Conservation (phyloP, 1,140 invertebrate genomes). For the Leptinotarsa defecta region DNA sequence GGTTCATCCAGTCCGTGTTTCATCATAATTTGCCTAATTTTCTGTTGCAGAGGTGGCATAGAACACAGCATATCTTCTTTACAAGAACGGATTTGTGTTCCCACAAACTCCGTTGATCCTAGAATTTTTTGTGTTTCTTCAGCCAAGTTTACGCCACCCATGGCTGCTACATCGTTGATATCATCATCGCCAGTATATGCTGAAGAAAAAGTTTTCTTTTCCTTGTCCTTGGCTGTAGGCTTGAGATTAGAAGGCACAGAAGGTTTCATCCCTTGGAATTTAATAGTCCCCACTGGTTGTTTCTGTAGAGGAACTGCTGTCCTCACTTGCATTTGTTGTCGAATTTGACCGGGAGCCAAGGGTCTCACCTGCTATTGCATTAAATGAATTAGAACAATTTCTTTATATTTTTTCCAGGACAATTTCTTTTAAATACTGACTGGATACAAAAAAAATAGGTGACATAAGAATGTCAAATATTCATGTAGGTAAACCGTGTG, state of each 20-base stretch:
- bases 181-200: constrained; percentile 80
- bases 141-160: constrained; percentile 98
- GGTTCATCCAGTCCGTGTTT: constrained; percentile 88
- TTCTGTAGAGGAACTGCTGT: constrained; percentile 35
- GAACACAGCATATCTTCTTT: constrained; percentile 93
- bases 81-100: constrained; percentile 93
- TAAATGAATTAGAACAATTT: too few species aligned
- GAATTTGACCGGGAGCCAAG: constrained; percentile 35
- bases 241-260: constrained; percentile 52
- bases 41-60: constrained; percentile 73
- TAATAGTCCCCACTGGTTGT: constrained; percentile 41
- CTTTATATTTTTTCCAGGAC: too few species aligned
- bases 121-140: constrained; percentile 96
- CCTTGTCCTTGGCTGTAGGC: constrained; percentile 65
- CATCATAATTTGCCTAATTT: constrained; percentile 72
- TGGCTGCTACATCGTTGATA: constrained; percentile 98
- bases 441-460: too few species aligned
- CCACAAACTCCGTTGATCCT: constrained; percentile 92
- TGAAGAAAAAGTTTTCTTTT: constrained; percentile 65
- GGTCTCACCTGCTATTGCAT: constrained; percentile 44
- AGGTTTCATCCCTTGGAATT: constrained; percentile 51
- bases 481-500: too few species aligned
- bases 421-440: too few species aligned
- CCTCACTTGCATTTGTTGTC: constrained; percentile 37
- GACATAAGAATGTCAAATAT: too few species aligned